Evolutionary conservation across 2,888 invertebrate species (phyloP).

Genomic region (Seira musarum): DNA sequence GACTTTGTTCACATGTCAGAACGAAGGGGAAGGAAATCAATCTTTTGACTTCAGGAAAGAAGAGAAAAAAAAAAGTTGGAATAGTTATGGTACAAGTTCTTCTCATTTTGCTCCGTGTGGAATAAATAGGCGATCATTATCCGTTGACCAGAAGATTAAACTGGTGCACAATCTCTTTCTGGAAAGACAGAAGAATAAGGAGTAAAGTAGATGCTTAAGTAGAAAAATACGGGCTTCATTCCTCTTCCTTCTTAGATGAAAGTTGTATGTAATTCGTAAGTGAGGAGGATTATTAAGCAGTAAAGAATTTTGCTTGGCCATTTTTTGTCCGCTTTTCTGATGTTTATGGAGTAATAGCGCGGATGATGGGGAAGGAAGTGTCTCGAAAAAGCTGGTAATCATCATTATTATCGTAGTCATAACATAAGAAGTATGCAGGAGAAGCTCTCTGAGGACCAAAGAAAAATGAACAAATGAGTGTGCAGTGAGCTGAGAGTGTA

Average conservation of each 20-base stretch:
- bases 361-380: constrained; percentile 48
- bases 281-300: constrained; percentile 47
- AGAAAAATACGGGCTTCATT: constrained; percentile 18
- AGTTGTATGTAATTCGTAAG: constrained; percentile 54
- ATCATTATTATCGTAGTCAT: constrained; percentile 57
- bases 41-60: constrained; percentile 41
- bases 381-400: constrained; percentile 57
- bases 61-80: neutral
- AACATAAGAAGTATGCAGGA: constrained; percentile 31
- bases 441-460: constrained; percentile 15
- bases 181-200: constrained; percentile 9
- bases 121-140: constrained; percentile 65
- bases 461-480: neutral
- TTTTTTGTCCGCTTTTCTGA: constrained; percentile 37
- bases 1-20: constrained; percentile 59
- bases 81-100: constrained; percentile 12
- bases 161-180: constrained; percentile 17
- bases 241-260: neutral
- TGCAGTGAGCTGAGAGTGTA: neutral
- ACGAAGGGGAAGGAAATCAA: constrained; percentile 54
- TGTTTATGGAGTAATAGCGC: constrained; percentile 48
- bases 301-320: constrained; percentile 37
- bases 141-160: constrained; percentile 57
- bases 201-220: constrained; percentile 13
- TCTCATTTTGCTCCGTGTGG: constrained; percentile 39